Base-by-base conservation (phyloP, 2,797 vertebrate species). In the Prionace glauca region DNA sequence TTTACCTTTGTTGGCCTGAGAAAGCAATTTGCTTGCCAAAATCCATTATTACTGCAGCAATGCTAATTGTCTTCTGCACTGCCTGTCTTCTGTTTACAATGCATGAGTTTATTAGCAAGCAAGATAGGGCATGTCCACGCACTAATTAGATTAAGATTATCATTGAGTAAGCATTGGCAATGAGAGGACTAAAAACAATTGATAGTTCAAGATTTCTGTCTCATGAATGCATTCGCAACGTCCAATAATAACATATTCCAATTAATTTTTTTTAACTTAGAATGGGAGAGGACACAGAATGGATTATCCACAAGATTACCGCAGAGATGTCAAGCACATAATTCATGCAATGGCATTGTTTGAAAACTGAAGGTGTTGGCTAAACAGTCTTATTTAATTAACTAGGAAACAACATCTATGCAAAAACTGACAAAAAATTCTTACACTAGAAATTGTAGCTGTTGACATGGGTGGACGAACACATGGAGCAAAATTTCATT, bases 131-230 rank as follows among this genome's bases (percentile, higher is more conserved):
- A 92, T 41, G 62, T 69, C 67, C 20, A 10, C 41, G 32, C 90
- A 69, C 65, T 69, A 92, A 92, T 92, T 92, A 65, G 62, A 92
- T 69, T 67, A 92, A 92, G n/a, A 69, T 92, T n/a, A 41, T 92
- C 65, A 69, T 24, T 92, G 18, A 69, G 22, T 91, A 92, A 62
- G 10, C 90, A 67, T 92, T 92, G 65, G 22, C 62, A 92, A 65
- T 24, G 12, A 10, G 36, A 92, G 20, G 22, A 0, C n/a, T 24
- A 41, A 9, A 56, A 50, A 87, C 45, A 67, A 3, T 92, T 18
- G 0, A 24, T 22, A 69, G n/a, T 36, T 67, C 10, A 92, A 92
- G 62, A 41, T 67, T 41, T 92, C 90, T 10, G 14, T 41, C n/a
- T 41, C 8, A 36, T 10, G 20, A 67, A 67, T 67, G 20, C 3